Evolutionary conservation across 2,113 vertebrate species (phyloP), one percentile per base, ranked within the genome.

Genomic region (Regulus satrapa): DNA sequence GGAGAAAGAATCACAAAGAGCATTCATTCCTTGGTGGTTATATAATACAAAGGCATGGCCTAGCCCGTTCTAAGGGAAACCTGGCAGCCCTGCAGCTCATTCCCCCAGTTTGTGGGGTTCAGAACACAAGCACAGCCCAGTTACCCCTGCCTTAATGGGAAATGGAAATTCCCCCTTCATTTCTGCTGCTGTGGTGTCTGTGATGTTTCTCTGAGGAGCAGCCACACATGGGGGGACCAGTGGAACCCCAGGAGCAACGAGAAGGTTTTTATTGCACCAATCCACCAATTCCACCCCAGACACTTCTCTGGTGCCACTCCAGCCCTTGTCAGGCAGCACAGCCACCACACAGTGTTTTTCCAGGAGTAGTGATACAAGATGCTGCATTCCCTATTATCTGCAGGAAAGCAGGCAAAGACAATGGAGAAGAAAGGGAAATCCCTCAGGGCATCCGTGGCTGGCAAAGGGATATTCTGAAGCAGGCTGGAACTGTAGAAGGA

Each of bases 201-300:
- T 18, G 5, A 8, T 5, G 26, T 16, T 25, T 9, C 9, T 19
- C 49, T 26, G 40, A 46, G 58, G 46, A 71, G 6, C 19, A 51
- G 46, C 75, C n/a, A 36, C 69, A 9, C n/a, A 4, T 4, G 1
- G 1, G 45, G 45, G 29, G 16, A 71, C 10, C 77, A 12, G 41
- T 14, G 38, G 41, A 21, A 81, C 23, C 16, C 28, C 55, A 25
- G 3, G 0, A 51, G 24, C 31, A 26, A 11, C 1, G 1, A 9
- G 13, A 23, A 58, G 18, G 18, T 1, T 9, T 84, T 63, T 9
- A 18, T 5, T 49, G 43, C 49, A 16, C 43, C 56, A 31, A 7
- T 15, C 21, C 48, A 29, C 48, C 56, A 18, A 0, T 28, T n/a
- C 40, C 2, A 29, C 5, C 68, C 54, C 8, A 34, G 58, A 32